These are phyloP conservation scores for Zaprionus davidi DNA, from an alignment of 1,140 invertebrate genomes.

Conservation along the genomic window DNA sequence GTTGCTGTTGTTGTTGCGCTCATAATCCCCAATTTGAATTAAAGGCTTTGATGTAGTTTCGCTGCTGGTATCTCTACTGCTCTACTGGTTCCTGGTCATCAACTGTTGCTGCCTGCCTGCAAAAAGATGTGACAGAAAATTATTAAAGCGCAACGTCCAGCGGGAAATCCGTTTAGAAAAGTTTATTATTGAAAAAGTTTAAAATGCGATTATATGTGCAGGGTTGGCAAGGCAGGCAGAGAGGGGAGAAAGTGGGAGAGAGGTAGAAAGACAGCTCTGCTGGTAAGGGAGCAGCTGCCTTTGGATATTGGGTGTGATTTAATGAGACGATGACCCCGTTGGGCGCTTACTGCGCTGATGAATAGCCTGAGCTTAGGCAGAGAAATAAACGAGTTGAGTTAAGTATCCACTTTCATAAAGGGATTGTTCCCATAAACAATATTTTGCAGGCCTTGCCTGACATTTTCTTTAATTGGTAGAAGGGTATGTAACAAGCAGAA, in stretches of 20 bases:
- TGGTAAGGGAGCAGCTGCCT: constrained; percentile 38
- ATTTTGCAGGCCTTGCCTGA: not conserved
- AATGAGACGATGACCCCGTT: constrained; percentile 39
- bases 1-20: constrained; percentile 61
- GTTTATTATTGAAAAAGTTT: constrained; percentile 82
- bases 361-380: constrained; percentile 57
- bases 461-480: not conserved
- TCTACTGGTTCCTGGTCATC: constrained; percentile 27
- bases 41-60: constrained; percentile 74
- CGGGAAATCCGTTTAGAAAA: constrained; percentile 82
- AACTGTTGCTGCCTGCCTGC: constrained; percentile 64
- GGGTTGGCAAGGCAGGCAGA: not conserved
- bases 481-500: too few relatives aligned
- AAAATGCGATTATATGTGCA: constrained; percentile 78
- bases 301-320: constrained; percentile 51
- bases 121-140: constrained; percentile 63
- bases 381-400: constrained; percentile 5
- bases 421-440: not conserved
- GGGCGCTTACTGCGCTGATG: constrained; percentile 40
- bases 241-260: not conserved
- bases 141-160: constrained; percentile 80
- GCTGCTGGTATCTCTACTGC: not conserved
- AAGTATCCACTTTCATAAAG: not conserved
- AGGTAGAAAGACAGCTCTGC: not conserved
- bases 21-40: constrained; percentile 81